Conservation (phyloP, 2,888 invertebrate species). For the Linnaemya tessellans region DNA sequence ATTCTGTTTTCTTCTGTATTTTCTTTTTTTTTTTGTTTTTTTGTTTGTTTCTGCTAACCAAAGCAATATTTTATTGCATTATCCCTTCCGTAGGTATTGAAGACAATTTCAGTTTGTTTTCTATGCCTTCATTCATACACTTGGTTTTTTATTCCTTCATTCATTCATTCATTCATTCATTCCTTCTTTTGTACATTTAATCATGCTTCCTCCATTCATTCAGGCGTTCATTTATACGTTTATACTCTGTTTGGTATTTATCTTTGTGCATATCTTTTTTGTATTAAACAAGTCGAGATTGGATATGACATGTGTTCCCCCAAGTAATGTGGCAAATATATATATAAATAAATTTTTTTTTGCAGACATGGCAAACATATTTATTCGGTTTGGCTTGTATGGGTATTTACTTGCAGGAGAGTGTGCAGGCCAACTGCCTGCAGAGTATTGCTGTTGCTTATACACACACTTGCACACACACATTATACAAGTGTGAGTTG, state of each 20-base stretch:
- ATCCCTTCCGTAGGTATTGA: slow-evolving; percentile 23
- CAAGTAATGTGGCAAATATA: slow-evolving; percentile 59
- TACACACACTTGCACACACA: too few relatives aligned
- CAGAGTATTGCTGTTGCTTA: slow-evolving; percentile 54
- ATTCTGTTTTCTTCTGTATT: background rate
- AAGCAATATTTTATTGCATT: slow-evolving; percentile 68
- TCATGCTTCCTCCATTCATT: slow-evolving; percentile 17
- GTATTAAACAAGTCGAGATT: slow-evolving; percentile 48
- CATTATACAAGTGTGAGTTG: background rate
- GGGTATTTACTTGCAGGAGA: background rate
- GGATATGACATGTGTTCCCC: slow-evolving; percentile 68
- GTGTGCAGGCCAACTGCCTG: slow-evolving; percentile 32
- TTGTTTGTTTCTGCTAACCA: slow-evolving; percentile 47
- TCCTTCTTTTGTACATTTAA: slow-evolving; percentile 2
- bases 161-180: slow-evolving; percentile 5
- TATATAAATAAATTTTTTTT: slow-evolving; percentile 16
- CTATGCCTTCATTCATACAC: slow-evolving; percentile 21
- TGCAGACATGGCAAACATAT: slow-evolving; percentile 29
- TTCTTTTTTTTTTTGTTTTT: slow-evolving; percentile 1
- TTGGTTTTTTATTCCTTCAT: slow-evolving; percentile 10
- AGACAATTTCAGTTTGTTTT: slow-evolving; percentile 48
- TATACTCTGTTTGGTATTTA: slow-evolving; percentile 24
- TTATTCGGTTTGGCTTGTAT: slow-evolving; percentile 24
- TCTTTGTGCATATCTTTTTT: slow-evolving; percentile 18
- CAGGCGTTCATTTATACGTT: slow-evolving; percentile 25